These are phyloP conservation scores for Ceratitis capitata DNA, from an alignment of 1,140 invertebrate genomes.

Conservation along the genomic window DNA sequence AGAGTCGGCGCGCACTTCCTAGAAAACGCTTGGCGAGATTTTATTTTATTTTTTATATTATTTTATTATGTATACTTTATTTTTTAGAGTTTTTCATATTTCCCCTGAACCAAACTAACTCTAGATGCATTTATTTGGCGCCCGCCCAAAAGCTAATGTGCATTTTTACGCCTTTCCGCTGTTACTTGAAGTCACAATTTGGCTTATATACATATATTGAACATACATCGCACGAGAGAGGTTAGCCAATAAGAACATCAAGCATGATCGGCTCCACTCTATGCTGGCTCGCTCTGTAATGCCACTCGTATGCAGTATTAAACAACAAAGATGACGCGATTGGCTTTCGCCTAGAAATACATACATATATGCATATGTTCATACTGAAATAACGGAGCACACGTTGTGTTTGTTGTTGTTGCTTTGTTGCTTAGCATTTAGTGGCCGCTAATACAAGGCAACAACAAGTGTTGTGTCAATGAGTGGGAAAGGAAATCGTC, in stretches of 20 bases:
- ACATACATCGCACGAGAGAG: not conserved
- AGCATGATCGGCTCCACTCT: not conserved
- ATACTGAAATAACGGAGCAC: not conserved
- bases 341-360: too few relatives aligned
- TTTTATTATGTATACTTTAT: not conserved
- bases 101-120: not conserved
- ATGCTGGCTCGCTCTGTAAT: too few relatives aligned
- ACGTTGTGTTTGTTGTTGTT: not conserved
- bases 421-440: not conserved
- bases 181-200: not conserved
- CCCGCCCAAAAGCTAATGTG: too few relatives aligned
- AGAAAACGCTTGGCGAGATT: not conserved
- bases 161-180: not conserved
- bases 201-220: too few relatives aligned
- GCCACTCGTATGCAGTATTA: too few relatives aligned
- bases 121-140: not conserved
- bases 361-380: not conserved
- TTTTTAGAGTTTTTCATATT: not conserved
- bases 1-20: slow-evolving; percentile 20
- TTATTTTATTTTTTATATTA: not conserved
- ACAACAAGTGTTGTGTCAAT: not conserved
- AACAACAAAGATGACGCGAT: too few relatives aligned
- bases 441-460: not conserved
- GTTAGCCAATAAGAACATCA: not conserved
- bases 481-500: not conserved